Conservation (phyloP, 1,140 invertebrate genomes). For the Drosophila jambulina region DNA sequence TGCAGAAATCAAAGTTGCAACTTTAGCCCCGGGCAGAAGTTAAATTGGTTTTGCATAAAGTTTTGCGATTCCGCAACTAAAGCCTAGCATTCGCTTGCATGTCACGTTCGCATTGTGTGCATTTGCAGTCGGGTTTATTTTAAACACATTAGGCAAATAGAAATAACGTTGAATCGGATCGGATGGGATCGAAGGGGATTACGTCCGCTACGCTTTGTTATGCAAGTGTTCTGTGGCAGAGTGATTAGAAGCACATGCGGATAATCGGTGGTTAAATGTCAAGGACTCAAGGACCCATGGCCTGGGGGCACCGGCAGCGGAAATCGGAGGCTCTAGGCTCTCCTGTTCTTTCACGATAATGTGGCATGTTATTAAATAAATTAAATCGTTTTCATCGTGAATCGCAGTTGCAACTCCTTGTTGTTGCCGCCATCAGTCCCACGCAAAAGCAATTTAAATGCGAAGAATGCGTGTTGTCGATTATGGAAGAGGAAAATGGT, state of each 20-base stretch:
- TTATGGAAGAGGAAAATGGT: conserved; percentile 24
- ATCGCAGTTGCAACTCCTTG: conserved; percentile 31
- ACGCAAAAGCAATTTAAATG: conserved; percentile 81
- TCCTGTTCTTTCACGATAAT: conserved; percentile 48
- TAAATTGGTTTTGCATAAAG: conserved; percentile 74
- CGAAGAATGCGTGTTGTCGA: conserved; percentile 69
- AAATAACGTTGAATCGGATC: conserved; percentile 19
- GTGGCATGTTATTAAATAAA: conserved; percentile 74
- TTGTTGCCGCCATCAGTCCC: conserved; percentile 51
- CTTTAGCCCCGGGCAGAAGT: conserved; percentile 59
- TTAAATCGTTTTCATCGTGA: conserved; percentile 60
- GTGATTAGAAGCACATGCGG: conserved; percentile 46
- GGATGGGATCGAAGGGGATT: conserved; percentile 8
- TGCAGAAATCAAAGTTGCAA: conserved; percentile 74
- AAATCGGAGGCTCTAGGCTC: conserved; percentile 46
- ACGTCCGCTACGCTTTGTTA: conserved; percentile 9
- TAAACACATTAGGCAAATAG: conserved; percentile 44
- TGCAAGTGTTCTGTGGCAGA: conserved; percentile 1
- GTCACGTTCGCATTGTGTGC: conserved; percentile 67
- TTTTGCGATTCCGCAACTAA: conserved; percentile 21
- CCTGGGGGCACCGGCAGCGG: background rate
- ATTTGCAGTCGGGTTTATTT: conserved; percentile 50
- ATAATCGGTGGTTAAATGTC: conserved; percentile 52
- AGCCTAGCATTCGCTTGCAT: conserved; percentile 53
- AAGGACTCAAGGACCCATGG: conserved; percentile 43